Percentiles rank a stretch among this genome's conserved stretches.
Conservation (phyloP, 2,888 invertebrate species). For the Atrina japonica region DNA sequence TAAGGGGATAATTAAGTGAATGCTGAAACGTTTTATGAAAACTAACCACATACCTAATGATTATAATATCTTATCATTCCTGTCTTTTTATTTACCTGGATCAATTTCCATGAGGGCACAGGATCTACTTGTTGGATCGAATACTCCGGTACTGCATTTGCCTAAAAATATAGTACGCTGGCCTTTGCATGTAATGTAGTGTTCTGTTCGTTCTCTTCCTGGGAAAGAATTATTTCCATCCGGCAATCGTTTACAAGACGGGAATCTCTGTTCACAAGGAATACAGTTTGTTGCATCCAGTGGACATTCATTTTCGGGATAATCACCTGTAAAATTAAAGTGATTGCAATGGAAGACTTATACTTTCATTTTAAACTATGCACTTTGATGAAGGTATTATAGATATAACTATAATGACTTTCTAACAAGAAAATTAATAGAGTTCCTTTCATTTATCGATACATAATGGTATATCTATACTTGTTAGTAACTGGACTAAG, state of each 20-base stretch:
- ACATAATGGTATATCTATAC: too few species aligned
- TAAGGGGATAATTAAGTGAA: too few species aligned
- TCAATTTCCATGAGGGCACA: conserved; percentile 50
- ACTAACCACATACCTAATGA: too few species aligned
- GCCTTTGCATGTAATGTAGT: conserved; percentile 61
- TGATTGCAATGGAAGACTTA: too few species aligned
- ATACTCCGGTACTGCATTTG: conserved; percentile 54
- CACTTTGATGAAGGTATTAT: too few species aligned
- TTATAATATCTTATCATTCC: too few species aligned
- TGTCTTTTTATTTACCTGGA: too few species aligned
- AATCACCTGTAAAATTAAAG: conserved; percentile 50
- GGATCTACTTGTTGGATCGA: conserved; percentile 41
- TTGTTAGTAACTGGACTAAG: too few species aligned
- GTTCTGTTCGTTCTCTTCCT: conserved; percentile 52
- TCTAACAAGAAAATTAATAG: too few species aligned
- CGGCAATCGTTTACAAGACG: conserved; percentile 59
- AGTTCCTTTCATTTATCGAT: neutral
- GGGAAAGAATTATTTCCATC: conserved; percentile 66
- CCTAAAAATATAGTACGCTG: conserved; percentile 57
- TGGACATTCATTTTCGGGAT: conserved; percentile 54
- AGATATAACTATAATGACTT: too few species aligned
- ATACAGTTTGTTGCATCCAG: conserved; percentile 57
- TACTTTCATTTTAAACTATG: too few species aligned
- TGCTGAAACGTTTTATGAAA: too few species aligned
- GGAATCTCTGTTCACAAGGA: conserved; percentile 61